Base-by-base conservation (phyloP, 2,113 vertebrate species). In the Capricornis sumatraensis region DNA sequence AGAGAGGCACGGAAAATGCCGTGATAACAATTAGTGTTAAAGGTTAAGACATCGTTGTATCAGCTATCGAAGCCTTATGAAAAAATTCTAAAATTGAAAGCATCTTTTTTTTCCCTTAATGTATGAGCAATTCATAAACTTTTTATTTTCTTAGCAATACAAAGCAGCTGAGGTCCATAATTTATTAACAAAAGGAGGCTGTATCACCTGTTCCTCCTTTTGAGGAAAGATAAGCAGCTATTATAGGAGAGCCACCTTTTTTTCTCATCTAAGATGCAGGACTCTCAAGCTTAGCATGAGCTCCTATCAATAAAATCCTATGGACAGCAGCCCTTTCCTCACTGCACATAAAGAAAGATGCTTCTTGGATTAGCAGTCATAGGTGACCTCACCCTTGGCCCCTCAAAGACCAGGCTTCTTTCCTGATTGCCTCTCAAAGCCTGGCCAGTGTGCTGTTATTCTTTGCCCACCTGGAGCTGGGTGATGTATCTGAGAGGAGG, bases 301-400 rank as follows among this genome's bases (percentile, higher is more conserved):
- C 36, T 17, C 60, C 0, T 10, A 1, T 28, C 12, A 58, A 10
- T 16, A 27, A 5, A 30, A 10, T 17, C 23, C 60, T 13, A 4
- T 1, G 6, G 4, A 40, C 13, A 50, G 33, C 16, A 40, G 27
- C 45, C 40, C 45, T 52, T 50, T 58, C 27, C 14, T 43, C 17
- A 0, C 25, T 8, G 33, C 2, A 4, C 30, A 2, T 13, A 1
- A 47, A 30, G 83, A 53, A 36, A 60, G 62, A 16, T 0, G 3
- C 19, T 15, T 55, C 57, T n/a, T n/a, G 25, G 40, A 3, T 45
- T 3, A 15, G 19, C 3, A 7, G 19, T 30, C 33, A 43, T 5
- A 1, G 1, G 9, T 7, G 30, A 14, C 23, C 60, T 58, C 27
- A 11, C 14, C 50, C 15, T 21, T 23, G 85, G 15, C 25, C 21